Evolutionary conservation across 2,888 invertebrate species (phyloP), one percentile per base, ranked within the genome.

Genomic region (Mechanitis messenoides): DNA sequence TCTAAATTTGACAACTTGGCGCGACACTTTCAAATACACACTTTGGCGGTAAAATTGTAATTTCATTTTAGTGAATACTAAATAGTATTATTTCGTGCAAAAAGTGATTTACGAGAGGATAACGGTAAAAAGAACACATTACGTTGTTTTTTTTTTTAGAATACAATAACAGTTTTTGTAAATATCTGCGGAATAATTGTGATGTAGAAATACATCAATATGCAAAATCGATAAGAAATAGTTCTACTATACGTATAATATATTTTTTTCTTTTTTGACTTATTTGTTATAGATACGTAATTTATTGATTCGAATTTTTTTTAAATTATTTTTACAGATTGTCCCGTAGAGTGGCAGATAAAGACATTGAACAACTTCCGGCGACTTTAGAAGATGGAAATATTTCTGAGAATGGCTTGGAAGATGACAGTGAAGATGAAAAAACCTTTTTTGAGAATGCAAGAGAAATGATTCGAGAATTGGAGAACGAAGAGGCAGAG

Each of bases 371-470:
- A 67, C 64, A 68, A 64, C 58, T 68, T 63, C 58, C 68, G 57
- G 65, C 65, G 33, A 64, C 66, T 70, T n/a, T n/a, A 64, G 68
- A 70, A 62, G 68, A 69, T 69, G 69, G 69, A 65, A 64, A 65
- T 65, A 64, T 70, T 61, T 66, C 68, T 65, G 69, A 68, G 58
- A 67, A 70, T 67, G 68, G 65, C 58, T 64, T 69, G 66, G 69
- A 71, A 65, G 67, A 66, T 64, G 65, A 67, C n/a, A 64, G 69
- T n/a, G n/a, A n/a, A n/a, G n/a, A n/a, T n/a, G n/a, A n/a, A n/a
- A n/a, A 69, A 66, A 59, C 57, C 58, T 68, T 71, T 68, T 65
- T 60, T 31, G 63, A 45, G 50, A 63, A 67, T 64, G 63, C 63
- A 64, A 66, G 63, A 66, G 69, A 68, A 66, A 67, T 68, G 45